phyloP scores from a whole-genome alignment of 1,140 invertebrate species.

The Calliopsis andreniformis region DNA sequence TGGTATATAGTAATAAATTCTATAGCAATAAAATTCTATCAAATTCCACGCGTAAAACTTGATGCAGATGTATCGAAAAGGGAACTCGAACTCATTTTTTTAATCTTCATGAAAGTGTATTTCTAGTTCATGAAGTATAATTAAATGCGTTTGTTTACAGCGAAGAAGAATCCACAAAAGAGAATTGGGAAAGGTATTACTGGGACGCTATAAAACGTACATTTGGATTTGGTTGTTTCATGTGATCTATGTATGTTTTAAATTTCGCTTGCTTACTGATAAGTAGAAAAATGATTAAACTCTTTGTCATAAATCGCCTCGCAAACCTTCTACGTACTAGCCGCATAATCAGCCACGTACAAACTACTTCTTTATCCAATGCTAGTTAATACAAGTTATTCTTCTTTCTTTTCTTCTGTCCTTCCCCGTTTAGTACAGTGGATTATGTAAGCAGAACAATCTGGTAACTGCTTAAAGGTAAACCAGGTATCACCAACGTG shows the following conservation, averaged over 20 bases:
- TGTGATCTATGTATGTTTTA: constrained; percentile 81
- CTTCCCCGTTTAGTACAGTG: constrained; percentile 6
- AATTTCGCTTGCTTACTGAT: constrained; percentile 70
- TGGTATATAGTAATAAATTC: no score
- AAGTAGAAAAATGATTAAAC: constrained; percentile 63
- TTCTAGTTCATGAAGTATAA: not conserved
- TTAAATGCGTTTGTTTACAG: constrained; percentile 73
- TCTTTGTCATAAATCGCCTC: constrained; percentile 25
- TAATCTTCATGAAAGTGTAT: not conserved
- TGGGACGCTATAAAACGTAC: constrained; percentile 95
- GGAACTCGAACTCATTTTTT: no score
- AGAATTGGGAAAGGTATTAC: constrained; percentile 96
- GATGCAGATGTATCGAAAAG: no score
- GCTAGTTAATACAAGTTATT: constrained; percentile 11
- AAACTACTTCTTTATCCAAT: constrained; percentile 2
- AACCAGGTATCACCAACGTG: constrained; percentile 12
- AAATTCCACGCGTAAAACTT: no score
- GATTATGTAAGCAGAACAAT: not conserved
- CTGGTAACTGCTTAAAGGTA: not conserved
- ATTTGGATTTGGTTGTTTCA: constrained; percentile 94
- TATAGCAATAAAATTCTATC: no score
- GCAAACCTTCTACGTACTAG: constrained; percentile 8
- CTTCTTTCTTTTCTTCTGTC: not conserved
- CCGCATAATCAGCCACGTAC: constrained; percentile 24
- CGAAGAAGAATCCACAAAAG: constrained; percentile 90